Evolutionary conservation across 2,113 vertebrate species (phyloP).

Genomic region (Eublepharis macularius): DNA sequence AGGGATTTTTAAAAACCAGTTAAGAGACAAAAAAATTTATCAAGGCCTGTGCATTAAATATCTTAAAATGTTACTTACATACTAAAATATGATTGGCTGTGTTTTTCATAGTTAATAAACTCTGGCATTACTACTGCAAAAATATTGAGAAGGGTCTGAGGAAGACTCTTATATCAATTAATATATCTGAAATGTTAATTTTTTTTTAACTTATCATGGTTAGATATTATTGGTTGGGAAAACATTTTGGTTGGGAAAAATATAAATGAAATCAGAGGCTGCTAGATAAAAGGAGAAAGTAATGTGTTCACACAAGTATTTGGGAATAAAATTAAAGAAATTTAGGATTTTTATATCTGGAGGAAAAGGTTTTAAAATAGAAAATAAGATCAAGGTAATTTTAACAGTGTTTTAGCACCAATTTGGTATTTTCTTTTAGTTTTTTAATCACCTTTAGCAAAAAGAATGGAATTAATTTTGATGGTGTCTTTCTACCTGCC

Average conservation of each 20-base stretch:
- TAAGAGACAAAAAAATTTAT: too few relatives aligned
- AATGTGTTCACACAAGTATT: too few relatives aligned
- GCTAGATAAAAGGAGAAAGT: too few relatives aligned
- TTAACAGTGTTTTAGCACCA: neutral
- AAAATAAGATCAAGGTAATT: neutral
- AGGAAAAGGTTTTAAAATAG: neutral
- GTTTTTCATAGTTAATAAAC: neutral
- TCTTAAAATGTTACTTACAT: too few relatives aligned
- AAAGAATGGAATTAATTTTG: neutral
- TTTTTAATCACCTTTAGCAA: neutral
- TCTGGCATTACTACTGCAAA: neutral
- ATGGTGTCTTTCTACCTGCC: slow-evolving; percentile 28
- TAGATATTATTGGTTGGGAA: neutral
- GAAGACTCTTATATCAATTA: neutral
- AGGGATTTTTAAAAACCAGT: too few relatives aligned
- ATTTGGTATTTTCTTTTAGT: neutral
- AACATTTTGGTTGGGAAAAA: neutral
- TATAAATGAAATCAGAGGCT: too few relatives aligned
- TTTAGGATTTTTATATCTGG: neutral
- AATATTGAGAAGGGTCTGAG: neutral
- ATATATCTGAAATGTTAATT: neutral
- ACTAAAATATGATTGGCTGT: neutral
- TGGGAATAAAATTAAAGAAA: neutral
- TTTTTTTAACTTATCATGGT: neutral
- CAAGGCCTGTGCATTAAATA: too few relatives aligned